Evolutionary conservation across 2,888 invertebrate species (phyloP).

Genomic region (Brachycybe producta): DNA sequence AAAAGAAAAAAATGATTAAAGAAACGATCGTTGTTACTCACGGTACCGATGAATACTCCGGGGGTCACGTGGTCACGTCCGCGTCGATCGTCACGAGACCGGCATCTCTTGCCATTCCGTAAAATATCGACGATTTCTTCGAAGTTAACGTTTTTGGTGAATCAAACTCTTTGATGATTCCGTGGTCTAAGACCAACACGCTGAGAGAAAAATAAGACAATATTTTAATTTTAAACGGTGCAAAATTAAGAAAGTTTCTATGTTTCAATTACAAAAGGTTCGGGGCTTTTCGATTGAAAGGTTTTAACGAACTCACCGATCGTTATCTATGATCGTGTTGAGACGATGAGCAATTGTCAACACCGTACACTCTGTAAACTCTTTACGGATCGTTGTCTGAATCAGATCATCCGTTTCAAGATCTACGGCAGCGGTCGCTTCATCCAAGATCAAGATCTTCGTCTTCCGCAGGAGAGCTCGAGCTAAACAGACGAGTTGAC

Average conservation of each 20-base stretch:
- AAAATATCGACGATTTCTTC: constrained; percentile 35
- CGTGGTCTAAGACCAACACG: constrained; percentile 36
- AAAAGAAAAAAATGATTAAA: too few species aligned
- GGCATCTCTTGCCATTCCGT: constrained; percentile 41
- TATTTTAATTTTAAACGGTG: neutral
- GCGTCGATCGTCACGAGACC: neutral
- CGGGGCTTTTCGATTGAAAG: neutral
- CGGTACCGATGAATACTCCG: too few species aligned
- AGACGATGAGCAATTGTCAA: constrained; percentile 85
- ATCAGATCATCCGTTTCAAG: constrained; percentile 41
- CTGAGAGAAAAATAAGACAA: constrained; percentile 24
- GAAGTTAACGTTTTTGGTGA: constrained; percentile 31
- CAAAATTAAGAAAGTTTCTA: neutral
- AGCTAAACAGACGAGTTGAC: constrained; percentile 39
- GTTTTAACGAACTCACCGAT: constrained; percentile 33
- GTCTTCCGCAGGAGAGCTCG: constrained; percentile 36
- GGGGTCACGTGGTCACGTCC: too few species aligned
- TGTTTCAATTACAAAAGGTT: neutral
- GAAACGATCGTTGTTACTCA: too few species aligned
- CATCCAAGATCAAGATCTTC: constrained; percentile 41
- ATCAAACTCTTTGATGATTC: constrained; percentile 36
- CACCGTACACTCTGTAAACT: constrained; percentile 75
- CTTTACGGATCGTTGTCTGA: constrained; percentile 65
- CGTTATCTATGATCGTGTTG: constrained; percentile 83
- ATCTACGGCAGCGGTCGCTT: constrained; percentile 44